A percentile compares a stretch with the other conserved stretches of the same genome.
Conservation (phyloP, 1,140 invertebrate genomes). For the fruit fly (Drosophila melanogaster) region DNA sequence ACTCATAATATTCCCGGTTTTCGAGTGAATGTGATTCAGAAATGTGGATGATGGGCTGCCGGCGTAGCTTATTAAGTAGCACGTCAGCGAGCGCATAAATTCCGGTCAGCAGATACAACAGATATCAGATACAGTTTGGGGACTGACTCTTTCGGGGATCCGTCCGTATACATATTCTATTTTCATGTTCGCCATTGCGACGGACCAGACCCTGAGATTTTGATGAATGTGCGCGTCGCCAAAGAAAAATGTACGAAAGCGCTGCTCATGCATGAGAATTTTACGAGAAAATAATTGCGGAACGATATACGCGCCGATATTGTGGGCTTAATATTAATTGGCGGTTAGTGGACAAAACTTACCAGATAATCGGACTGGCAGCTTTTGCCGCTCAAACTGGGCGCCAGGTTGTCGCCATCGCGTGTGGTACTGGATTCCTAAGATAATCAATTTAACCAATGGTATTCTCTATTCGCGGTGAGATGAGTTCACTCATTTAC, state of each 20-base stretch:
- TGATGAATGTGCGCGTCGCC: constrained; percentile 79
- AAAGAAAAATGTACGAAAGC: constrained; percentile 81
- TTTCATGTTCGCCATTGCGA: constrained; percentile 55
- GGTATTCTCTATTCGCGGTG: no score
- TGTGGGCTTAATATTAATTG: constrained; percentile 70
- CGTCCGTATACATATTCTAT: constrained; percentile 51
- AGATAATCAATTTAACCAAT: background rate
- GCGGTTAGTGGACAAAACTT: constrained; percentile 63
- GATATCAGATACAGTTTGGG: constrained; percentile 20
- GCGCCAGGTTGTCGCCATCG: constrained; percentile 74
- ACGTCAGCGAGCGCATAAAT: constrained; percentile 79
- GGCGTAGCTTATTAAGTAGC: constrained; percentile 72
- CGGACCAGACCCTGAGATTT: constrained; percentile 64
- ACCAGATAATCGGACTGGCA: constrained; percentile 84
- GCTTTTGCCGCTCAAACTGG: constrained; percentile 74
- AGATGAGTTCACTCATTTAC: constrained; percentile 65
- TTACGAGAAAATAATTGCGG: constrained; percentile 83
- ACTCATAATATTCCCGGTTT: constrained; percentile 62
- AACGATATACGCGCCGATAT: constrained; percentile 54
- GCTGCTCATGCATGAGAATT: constrained; percentile 79
- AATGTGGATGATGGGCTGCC: background rate
- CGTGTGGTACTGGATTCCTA: constrained; percentile 77
- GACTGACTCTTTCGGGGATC: constrained; percentile 19
- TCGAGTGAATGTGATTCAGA: constrained; percentile 8
- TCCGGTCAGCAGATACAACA: constrained; percentile 50